Evolutionary conservation across 2,113 vertebrate species (phyloP).

Genomic region (Peromyscus maniculatus): DNA sequence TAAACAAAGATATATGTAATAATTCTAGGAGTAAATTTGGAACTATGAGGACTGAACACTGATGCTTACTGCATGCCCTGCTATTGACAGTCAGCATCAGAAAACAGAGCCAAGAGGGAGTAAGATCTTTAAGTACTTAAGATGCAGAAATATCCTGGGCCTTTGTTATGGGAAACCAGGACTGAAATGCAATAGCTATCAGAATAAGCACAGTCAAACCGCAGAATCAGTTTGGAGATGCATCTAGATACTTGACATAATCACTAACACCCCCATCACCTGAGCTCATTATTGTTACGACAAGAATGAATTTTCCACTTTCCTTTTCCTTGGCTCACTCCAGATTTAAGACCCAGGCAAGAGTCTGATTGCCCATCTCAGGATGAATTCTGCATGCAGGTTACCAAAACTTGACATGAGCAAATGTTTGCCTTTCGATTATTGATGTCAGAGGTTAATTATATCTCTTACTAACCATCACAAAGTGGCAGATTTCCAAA

Average conservation of each 20-base stretch:
- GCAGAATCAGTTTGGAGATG: background rate
- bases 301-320: background rate
- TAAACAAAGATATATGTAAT: background rate
- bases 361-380: background rate
- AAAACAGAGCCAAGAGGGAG: background rate
- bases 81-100: background rate
- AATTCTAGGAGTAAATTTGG: background rate
- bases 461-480: background rate
- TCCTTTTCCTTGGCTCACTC: background rate
- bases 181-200: background rate
- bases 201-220: background rate
- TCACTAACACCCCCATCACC: background rate
- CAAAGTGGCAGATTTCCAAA: background rate
- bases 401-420: background rate
- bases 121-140: background rate
- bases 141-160: background rate
- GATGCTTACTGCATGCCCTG: background rate
- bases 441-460: background rate
- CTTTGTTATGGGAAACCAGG: background rate
- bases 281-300: background rate
- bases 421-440: conserved; percentile 6
- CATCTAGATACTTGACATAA: background rate
- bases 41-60: background rate
- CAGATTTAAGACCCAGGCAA: background rate
- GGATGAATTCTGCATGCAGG: background rate